Base-by-base conservation (phyloP, 2,113 vertebrate genomes). In the Elephas maximus region DNA sequence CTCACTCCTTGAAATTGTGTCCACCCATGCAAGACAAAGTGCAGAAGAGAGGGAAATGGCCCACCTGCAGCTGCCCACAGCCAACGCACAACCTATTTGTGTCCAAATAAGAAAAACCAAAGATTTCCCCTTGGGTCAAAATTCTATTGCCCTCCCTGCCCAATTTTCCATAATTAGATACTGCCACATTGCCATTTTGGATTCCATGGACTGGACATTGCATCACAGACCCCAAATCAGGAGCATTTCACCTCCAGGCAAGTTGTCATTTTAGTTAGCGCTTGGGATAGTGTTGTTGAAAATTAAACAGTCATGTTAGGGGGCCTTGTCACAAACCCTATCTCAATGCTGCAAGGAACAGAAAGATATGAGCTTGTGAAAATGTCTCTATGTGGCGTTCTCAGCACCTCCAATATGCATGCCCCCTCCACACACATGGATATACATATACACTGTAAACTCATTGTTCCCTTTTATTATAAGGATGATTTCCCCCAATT, bases 401-500 rank as follows among this genome's bases (percentile, higher is more conserved):
- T 53, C 71, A 6, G 84, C 24, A 44, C 1, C 79, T 67, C 28
- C 7, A 8, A 3, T 3, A 37, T 44, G 48, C 53, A 48, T 0
- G 10, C 45, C 82, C 41, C 2, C 5, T 18, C 8, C 60, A 7
- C 26, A 33, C 28, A 15, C 67, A 45, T 51, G 78, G 1, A 1
- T 30, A 71, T 24, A 30, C 41, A n/a, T 9, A 53, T 28, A n/a
- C 30, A 28, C 69, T 0, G 1, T 7, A 41, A 45, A 63, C 37
- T 41, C 21, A 0, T 44, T 62, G 20, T 51, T 84, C 62, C 83
- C 51, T 82, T 93, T 53, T 41, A 67, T 78, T 79, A 53, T 89
- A 77, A 85, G 89, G 86, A 87, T 79, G 21, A 90, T 94, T 93
- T 94, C 86, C 87, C 93, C 6, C 20, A 95, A 91, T 91, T 81